Base-by-base conservation (phyloP, 2,797 vertebrate species). In the Tiaroga cobitis region DNA sequence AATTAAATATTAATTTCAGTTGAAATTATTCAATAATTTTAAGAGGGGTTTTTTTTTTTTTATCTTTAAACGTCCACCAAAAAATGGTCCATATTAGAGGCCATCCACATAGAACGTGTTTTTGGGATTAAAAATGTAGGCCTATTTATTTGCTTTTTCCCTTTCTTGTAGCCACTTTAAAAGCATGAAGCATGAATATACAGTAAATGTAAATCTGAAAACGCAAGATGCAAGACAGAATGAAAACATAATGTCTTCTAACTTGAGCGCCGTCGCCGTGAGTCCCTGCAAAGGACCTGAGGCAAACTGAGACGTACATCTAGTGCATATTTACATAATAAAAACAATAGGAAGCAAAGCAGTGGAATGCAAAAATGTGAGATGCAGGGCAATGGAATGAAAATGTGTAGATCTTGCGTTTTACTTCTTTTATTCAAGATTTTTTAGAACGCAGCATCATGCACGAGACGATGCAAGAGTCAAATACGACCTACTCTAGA, bases 241-340 rank as follows among this genome's bases (percentile, higher is more conserved):
- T 59, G 56, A 59, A 59, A n/a, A 59, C 11, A 59, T n/a, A 59
- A n/a, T 24, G 21, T 59, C 24, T 59, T 59, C 16, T 59, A 24
- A 9, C 24, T 59, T n/a, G 3, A n/a, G 10, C 2, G 3, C 2
- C 9, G 10, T 43, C 9, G 41, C 9, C 0, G 2, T 0, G 4
- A 13, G 9, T 59, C 10, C 24, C 56, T 59, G 24, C 24, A 59
- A 59, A 59, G 10, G 10, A 11, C 24, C 1, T 3, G 56, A 59
- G 56, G 56, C 3, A 59, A 59, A 59, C 56, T 59, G 9, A n/a
- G n/a, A 61, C 4, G 1, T 26, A 9, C n/a, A 13, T 61, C 21
- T 54, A 21, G 19, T 3, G 51, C 51, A 21, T 46, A 46, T 46
- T 46, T 16, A 18, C 5, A 5, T 56, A 51, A 51, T 51, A 21